Conservation (phyloP, 2,113 vertebrate species). For the Alligator mississippiensis region DNA sequence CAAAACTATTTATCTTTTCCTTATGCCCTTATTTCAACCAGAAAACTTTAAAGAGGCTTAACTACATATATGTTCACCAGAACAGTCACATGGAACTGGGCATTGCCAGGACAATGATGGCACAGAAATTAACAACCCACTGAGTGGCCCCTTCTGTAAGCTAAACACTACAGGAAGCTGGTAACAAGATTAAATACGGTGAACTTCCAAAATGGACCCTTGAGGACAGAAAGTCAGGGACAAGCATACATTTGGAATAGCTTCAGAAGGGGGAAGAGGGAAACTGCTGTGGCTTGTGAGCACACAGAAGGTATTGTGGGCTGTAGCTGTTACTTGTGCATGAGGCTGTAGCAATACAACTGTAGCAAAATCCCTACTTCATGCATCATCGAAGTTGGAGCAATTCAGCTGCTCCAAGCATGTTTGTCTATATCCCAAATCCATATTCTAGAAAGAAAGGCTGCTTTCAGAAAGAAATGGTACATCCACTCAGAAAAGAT, state of each 20-base stretch:
- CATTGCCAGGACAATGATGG: background rate
- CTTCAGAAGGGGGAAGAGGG: too few relatives aligned
- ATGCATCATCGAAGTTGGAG: too few relatives aligned
- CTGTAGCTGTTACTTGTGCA: too few relatives aligned
- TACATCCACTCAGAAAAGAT: background rate
- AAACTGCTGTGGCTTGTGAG: too few relatives aligned
- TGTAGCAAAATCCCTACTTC: too few relatives aligned
- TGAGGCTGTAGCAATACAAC: too few relatives aligned
- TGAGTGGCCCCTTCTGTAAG: background rate
- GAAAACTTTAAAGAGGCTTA: background rate
- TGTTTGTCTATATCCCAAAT: background rate
- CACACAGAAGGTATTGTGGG: too few relatives aligned
- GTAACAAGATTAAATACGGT: background rate
- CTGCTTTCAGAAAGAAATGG: background rate
- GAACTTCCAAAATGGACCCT: background rate
- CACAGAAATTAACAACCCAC: background rate
- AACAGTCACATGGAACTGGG: background rate
- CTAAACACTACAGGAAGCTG: background rate
- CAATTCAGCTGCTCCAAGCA: too few relatives aligned
- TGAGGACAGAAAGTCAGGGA: background rate
- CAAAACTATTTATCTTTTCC: background rate
- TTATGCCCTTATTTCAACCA: background rate
- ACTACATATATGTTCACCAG: background rate
- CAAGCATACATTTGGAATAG: too few relatives aligned
- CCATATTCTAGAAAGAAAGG: background rate